Evolutionary conservation across 2,888 invertebrate species (phyloP).

Genomic region (Xestia rhomboidea): DNA sequence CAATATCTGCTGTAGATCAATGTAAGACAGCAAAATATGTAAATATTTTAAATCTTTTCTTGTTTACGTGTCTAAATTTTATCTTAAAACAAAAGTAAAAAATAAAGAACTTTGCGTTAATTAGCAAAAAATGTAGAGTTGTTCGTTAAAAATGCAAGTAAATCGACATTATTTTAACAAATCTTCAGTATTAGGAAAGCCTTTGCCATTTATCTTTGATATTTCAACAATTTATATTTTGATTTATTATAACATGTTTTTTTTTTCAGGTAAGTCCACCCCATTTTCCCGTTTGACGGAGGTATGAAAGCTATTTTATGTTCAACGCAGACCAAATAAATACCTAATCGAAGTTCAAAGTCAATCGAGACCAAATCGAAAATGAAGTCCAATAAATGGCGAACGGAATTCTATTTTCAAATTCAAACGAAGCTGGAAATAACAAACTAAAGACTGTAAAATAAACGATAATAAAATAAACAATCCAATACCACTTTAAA

Average conservation of each 20-base stretch:
- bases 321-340: conserved; percentile 13
- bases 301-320: conserved; percentile 30
- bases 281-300: conserved; percentile 16
- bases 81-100: no score
- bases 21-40: background rate
- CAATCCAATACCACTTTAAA: conserved; percentile 22
- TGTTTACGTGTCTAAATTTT: background rate
- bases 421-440: conserved; percentile 2
- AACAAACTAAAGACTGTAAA: conserved; percentile 2
- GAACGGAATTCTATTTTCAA: conserved; percentile 27
- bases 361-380: conserved; percentile 19
- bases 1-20: background rate
- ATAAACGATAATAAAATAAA: conserved; percentile 16
- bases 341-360: conserved; percentile 21
- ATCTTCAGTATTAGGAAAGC: conserved; percentile 34
- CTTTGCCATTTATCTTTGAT: conserved; percentile 43
- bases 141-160: conserved; percentile 7
- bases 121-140: no score
- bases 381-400: conserved; percentile 1
- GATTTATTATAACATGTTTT: conserved; percentile 33
- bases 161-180: conserved; percentile 23
- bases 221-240: conserved; percentile 25
- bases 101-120: background rate
- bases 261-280: conserved; percentile 63
- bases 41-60: background rate